Percentiles rank a stretch among this genome's conserved stretches.
phyloP scores from a whole-genome alignment of 2,113 vertebrate genomes.

The Pterocles gutturalis region DNA sequence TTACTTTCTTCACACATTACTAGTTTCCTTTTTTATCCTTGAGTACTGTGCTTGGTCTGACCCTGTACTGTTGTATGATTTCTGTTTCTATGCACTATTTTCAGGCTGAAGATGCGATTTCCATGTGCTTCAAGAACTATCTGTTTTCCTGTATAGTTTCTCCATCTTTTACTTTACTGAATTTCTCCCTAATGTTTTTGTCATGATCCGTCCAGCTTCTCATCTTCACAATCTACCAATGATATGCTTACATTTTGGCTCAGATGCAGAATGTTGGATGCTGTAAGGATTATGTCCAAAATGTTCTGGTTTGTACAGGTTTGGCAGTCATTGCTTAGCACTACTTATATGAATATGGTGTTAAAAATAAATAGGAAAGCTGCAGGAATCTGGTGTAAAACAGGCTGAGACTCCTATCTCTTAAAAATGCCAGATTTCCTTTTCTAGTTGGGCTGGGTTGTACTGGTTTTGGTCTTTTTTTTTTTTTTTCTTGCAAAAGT shows the following conservation, averaged over 20 bases:
- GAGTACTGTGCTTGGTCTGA: background rate
- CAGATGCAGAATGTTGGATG: background rate
- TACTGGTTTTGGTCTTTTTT: background rate
- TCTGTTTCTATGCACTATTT: background rate
- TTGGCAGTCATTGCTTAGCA: background rate
- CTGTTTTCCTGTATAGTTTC: background rate
- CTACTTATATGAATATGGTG: background rate
- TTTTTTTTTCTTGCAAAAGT: background rate
- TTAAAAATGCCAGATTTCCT: background rate
- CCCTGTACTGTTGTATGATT: background rate
- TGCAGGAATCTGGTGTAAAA: background rate
- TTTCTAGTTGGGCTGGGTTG: background rate
- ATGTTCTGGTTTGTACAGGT: background rate
- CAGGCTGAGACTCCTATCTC: background rate
- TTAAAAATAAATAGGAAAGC: background rate
- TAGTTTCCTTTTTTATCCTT: background rate
- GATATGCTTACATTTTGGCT: background rate
- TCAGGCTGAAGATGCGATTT: background rate
- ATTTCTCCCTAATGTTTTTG: background rate
- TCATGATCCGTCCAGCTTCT: background rate
- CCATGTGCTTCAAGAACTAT: background rate
- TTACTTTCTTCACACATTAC: background rate
- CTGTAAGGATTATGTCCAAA: background rate
- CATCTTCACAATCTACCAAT: background rate
- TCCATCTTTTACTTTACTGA: background rate